Evolutionary conservation across 64 coral and sea anemone species (phyloP).

Genomic region (Platygyra sinensis): DNA sequence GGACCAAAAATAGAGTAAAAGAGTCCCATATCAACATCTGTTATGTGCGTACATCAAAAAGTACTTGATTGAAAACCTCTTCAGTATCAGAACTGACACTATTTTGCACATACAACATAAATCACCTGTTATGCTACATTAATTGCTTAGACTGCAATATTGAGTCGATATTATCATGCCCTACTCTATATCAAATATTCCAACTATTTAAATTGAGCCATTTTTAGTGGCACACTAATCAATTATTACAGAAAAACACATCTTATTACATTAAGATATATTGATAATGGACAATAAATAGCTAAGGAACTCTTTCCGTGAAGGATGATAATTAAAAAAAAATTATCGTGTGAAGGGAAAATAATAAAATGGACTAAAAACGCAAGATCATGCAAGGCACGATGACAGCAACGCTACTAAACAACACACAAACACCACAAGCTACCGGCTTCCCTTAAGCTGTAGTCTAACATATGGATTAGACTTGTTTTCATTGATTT

Average conservation of each 20-base stretch:
- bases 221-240: not conserved
- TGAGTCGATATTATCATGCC: not conserved
- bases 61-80: not conserved
- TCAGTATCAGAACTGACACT: not conserved
- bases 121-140: not conserved
- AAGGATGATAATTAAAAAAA: not conserved
- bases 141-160: not conserved
- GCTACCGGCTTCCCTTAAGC: too few species aligned
- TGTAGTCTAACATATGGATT: too few species aligned
- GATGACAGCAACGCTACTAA: not conserved
- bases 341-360: not conserved
- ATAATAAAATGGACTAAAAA: not conserved
- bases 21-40: too few species aligned
- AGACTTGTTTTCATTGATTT: too few species aligned
- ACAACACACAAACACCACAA: not conserved
- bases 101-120: too few species aligned
- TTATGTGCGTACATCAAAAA: too few species aligned
- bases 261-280: not conserved
- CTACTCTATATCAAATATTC: slow-evolving; percentile 11
- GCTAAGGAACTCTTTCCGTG: not conserved
- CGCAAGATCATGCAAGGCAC: not conserved
- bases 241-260: not conserved
- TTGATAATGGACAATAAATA: slow-evolving; percentile 5
- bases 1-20: too few species aligned
- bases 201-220: not conserved